phyloP scores from a whole-genome alignment of 2,113 vertebrate genomes.

The Opisthocomus hoazin region DNA sequence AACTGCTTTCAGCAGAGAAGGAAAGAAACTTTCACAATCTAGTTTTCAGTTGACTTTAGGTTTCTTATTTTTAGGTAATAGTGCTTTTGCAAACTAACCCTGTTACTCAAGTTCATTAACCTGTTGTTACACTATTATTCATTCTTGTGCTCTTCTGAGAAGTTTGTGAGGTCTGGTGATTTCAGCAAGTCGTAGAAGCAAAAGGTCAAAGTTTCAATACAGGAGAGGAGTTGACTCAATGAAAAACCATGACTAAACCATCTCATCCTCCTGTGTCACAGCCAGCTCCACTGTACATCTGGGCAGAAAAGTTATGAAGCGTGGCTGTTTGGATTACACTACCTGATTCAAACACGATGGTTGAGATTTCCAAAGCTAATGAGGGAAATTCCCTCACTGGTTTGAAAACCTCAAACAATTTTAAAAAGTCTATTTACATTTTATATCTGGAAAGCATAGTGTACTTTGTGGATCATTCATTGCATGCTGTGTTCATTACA shows the following conservation, averaged over 20 bases:
- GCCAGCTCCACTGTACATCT: neutral
- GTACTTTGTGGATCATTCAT: neutral
- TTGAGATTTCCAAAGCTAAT: constrained; percentile 7
- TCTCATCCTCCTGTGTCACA: neutral
- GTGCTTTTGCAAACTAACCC: neutral
- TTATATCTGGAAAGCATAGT: neutral
- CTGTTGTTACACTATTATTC: neutral
- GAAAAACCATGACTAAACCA: constrained; percentile 15
- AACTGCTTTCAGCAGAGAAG: neutral
- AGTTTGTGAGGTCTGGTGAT: neutral
- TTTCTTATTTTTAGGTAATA: constrained; percentile 33
- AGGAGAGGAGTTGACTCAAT: neutral
- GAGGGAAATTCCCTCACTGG: constrained; percentile 32
- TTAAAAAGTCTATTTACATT: neutral
- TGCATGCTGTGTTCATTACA: neutral
- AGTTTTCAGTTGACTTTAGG: neutral
- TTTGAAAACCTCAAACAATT: neutral
- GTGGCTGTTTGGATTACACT: neutral
- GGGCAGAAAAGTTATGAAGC: neutral
- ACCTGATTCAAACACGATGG: neutral
- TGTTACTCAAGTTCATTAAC: constrained; percentile 33
- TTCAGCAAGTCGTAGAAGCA: constrained; percentile 10
- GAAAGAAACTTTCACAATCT: constrained; percentile 5
- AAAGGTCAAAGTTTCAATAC: constrained; percentile 14
- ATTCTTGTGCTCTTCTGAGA: neutral